Evolutionary conservation across 2,888 invertebrate genomes (phyloP), one percentile per base, ranked within the genome.

Genomic region (Andrena flavipes): DNA sequence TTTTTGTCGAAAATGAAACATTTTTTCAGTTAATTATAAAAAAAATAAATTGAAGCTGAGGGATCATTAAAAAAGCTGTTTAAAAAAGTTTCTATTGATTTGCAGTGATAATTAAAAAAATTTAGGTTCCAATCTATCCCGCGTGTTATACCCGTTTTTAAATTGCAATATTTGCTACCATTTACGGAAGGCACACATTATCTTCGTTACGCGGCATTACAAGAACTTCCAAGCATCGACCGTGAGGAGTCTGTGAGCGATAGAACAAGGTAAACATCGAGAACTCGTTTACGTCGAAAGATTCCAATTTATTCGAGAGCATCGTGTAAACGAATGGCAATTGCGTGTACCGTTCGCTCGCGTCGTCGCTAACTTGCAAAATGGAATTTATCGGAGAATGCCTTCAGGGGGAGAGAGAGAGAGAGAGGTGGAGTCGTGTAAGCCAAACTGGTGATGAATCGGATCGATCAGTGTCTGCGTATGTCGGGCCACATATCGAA

Each of bases 401-500:
- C 72, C 48, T 76, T 68, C 64, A 51, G 30, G 49, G 49, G 56
- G 51, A 8, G 51, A 2, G 20, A 51, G n/a, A 6, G 56, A 10
- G 7, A 0, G 10, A 74, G 63, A 75, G 72, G 33, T 71, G 51
- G 63, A 84, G 30, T 62, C 71, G 59, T 71, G 70, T 76, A 81
- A 87, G 68, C 78, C 49, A 33, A 56, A 42, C 74, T 59, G 67
- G 33, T 77, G 74, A 87, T 87, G 76, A 86, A 87, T 86, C 82
- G 26, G 72, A 82, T 86, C 87, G 82, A 87, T 82, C 72, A 75
- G 68, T 76, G 74, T 81, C 74, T 72, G 82, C 76, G 76, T 83
- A 75, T 76, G 75, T 49, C 64, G 49, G 48, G 74, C 73, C 70
- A 88, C 81, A 84, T 87, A 81, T 85, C 86, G 77, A 88, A 80